Evolutionary conservation across 30 jellyfish, hydroid and myxozoan genomes (phyloP).

Genomic region (Nemopilema nomurai): DNA sequence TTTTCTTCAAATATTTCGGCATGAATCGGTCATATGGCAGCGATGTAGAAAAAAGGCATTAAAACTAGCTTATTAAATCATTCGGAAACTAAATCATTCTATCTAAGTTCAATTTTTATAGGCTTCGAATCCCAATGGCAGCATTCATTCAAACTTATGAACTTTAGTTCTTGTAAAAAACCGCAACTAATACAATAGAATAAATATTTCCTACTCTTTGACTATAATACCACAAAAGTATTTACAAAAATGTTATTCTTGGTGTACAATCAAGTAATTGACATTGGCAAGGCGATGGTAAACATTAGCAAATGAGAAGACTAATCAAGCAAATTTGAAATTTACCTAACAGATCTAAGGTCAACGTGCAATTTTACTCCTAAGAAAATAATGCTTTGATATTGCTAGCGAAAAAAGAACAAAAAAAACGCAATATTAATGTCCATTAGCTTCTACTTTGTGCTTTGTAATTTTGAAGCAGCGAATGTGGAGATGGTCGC

Average conservation of each 20-base stretch:
- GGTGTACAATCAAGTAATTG: not conserved
- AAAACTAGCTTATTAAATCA: not conserved
- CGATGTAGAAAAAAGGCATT: too few relatives aligned
- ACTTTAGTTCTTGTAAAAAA: not conserved
- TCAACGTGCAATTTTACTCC: too few relatives aligned
- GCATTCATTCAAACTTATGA: not conserved
- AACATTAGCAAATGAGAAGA: not conserved
- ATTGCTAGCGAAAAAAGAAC: not conserved
- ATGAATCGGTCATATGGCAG: too few relatives aligned
- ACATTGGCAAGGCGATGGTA: not conserved
- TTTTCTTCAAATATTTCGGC: too few relatives aligned
- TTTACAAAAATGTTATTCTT: not conserved
- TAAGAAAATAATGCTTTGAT: too few relatives aligned
- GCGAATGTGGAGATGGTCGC: constrained; percentile 73
- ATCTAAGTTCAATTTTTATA: not conserved
- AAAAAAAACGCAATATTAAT: not conserved
- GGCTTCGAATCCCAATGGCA: not conserved
- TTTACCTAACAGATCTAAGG: too few relatives aligned
- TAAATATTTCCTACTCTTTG: not conserved
- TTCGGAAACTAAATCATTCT: not conserved
- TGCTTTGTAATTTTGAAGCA: constrained; percentile 56
- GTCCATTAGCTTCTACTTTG: constrained; percentile 26
- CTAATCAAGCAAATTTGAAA: too few relatives aligned
- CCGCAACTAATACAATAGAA: not conserved
- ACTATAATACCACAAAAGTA: not conserved